Evolutionary conservation across 2,113 vertebrate genomes (phyloP), one percentile per base, ranked within the genome.

Genomic region (Hypanus sabinus): DNA sequence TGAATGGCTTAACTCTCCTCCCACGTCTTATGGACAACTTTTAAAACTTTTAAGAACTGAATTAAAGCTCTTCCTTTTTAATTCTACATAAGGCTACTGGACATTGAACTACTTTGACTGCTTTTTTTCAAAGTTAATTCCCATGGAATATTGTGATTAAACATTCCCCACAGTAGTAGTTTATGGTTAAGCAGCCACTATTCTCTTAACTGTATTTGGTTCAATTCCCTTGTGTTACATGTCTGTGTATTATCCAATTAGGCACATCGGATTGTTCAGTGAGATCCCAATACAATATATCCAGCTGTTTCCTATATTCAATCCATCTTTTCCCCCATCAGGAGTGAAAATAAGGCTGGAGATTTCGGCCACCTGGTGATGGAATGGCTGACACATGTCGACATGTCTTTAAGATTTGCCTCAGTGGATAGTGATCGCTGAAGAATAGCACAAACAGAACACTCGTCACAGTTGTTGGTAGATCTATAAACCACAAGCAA

Each of bases 401-500:
- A 92, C 91, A 93, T 73, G 24, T 38, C 65, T 73, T 46, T 46
- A 16, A 70, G 65, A 33, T 92, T 90, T 62, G 57, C 57, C 60
- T 65, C 57, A 36, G 60, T 33, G 60, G 30, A 90, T 65, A 90
- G 46, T 85, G 81, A 30, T 33, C 30, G 65, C 62, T 33, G 30
- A 12, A 33, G 60, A 16, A 62, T 20, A 65, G 85, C 60, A 62
- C 27, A 88, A 88, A 62, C 83, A n/a, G 24, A 10, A 46, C 65
- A 93, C 36, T 75, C 55, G 46, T 46, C 46, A 38, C 91, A 65
- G 60, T 36, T 33, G 85, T 36, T 73, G 38, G 91, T 93, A 30
- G 91, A 93, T 38, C 65, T 30, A 73, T 71, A 55, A 55, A 73
- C 91, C 91, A 73, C 70, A 93, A 46, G 91, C 91, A 30, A 73